These are phyloP conservation scores for Diachasmimorpha longicaudata DNA, from an alignment of 1,140 invertebrate species.

Conservation along the genomic window DNA sequence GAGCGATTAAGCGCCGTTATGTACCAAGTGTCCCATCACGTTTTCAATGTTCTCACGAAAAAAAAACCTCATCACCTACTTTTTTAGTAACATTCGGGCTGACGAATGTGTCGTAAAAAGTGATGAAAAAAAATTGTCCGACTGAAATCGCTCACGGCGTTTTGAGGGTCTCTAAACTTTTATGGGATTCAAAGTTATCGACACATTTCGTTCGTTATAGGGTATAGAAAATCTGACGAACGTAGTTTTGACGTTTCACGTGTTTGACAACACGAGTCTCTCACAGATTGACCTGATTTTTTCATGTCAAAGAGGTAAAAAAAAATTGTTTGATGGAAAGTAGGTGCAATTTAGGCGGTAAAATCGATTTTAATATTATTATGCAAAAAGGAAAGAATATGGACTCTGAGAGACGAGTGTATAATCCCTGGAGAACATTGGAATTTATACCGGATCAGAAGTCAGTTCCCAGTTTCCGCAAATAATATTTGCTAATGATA, in stretches of 20 bases:
- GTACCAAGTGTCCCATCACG: not conserved
- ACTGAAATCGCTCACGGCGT: not conserved
- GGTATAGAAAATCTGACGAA: not conserved
- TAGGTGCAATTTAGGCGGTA: too few relatives aligned
- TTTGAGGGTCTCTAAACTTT: constrained; percentile 6
- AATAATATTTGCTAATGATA: too few relatives aligned
- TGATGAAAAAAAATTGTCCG: not conserved
- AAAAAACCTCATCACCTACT: not conserved
- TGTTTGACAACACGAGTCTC: not conserved
- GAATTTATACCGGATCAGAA: too few relatives aligned
- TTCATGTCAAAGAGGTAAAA: not conserved
- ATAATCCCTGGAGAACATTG: too few relatives aligned
- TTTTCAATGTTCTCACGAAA: not conserved
- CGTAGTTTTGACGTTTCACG: not conserved
- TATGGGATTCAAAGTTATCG: not conserved
- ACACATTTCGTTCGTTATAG: not conserved
- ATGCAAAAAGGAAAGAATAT: too few relatives aligned
- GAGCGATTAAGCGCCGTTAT: not conserved
- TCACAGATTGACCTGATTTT: not conserved
- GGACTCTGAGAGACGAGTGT: too few relatives aligned
- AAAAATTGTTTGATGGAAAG: too few relatives aligned
- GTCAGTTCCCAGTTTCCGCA: too few relatives aligned
- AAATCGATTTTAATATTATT: too few relatives aligned
- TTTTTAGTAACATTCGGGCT: not conserved
- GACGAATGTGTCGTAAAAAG: constrained; percentile 1